These are phyloP conservation scores for Pemphigus obesinymphae DNA, from an alignment of 1,140 invertebrate species.

Conservation along the genomic window DNA sequence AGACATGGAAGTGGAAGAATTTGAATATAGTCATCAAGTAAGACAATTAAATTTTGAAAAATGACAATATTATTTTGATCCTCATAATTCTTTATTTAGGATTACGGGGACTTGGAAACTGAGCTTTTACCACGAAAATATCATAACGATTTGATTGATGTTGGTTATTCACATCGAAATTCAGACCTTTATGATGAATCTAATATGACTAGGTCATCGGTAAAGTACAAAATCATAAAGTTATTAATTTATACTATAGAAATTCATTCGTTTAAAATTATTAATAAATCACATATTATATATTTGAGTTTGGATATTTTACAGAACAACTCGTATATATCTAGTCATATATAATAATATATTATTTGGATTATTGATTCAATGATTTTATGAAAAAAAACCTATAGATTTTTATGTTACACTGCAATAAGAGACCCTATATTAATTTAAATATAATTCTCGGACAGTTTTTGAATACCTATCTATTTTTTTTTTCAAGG, in stretches of 20 bases:
- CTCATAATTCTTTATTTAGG: conserved; percentile 20
- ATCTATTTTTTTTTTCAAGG: too few species aligned
- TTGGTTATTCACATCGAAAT: conserved; percentile 18
- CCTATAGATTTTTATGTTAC: not conserved
- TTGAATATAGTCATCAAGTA: conserved; percentile 35
- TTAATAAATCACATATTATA: not conserved
- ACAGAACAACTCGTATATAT: not conserved
- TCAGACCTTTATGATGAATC: conserved; percentile 25
- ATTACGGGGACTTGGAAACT: conserved; percentile 35
- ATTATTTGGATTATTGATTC: not conserved
- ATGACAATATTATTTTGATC: not conserved
- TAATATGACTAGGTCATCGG: conserved; percentile 37
- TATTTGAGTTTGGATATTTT: not conserved
- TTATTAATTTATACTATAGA: conserved; percentile 1
- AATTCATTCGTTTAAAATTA: not conserved
- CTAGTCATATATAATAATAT: not conserved
- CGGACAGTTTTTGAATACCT: too few species aligned
- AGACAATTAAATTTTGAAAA: not conserved
- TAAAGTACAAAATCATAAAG: conserved; percentile 30
- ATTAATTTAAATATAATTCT: not conserved
- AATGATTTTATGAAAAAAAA: not conserved
- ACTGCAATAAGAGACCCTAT: not conserved
- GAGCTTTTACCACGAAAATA: conserved; percentile 35
- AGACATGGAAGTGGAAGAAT: conserved; percentile 33
- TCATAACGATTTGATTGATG: conserved; percentile 25